These are phyloP conservation scores for Drosophila tripunctata DNA, from an alignment of 2,888 invertebrate genomes.

Conservation along the genomic window DNA sequence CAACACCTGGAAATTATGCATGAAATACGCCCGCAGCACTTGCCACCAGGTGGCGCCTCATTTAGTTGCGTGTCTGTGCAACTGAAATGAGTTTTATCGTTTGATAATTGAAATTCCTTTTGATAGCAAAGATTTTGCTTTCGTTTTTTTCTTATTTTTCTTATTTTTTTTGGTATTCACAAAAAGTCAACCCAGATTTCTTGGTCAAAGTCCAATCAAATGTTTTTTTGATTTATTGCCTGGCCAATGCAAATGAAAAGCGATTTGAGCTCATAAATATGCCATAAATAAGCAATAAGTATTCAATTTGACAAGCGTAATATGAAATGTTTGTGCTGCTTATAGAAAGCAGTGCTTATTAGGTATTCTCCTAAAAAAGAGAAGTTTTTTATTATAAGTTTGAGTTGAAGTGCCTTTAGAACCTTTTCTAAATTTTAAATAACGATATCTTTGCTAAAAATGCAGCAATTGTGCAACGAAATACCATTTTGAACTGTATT, in stretches of 20 bases:
- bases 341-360: too few relatives aligned
- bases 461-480: too few relatives aligned
- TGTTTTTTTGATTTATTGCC: slow-evolving; percentile 46
- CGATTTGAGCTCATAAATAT: slow-evolving; percentile 1
- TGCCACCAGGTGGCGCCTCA: slow-evolving; percentile 19
- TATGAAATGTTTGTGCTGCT: not conserved
- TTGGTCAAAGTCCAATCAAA: slow-evolving; percentile 19
- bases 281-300: not conserved
- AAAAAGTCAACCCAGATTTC: not conserved
- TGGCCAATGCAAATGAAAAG: slow-evolving; percentile 20
- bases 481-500: too few relatives aligned
- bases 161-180: not conserved
- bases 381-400: too few relatives aligned
- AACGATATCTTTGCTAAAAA: too few relatives aligned
- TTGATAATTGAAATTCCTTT: slow-evolving; percentile 59
- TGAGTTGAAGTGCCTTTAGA: too few relatives aligned
- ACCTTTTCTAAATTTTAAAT: too few relatives aligned
- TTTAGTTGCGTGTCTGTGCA: slow-evolving; percentile 41
- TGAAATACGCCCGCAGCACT: slow-evolving; percentile 5
- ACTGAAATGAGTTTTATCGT: slow-evolving; percentile 50
- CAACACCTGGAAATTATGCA: slow-evolving; percentile 56
- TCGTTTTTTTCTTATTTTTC: too few relatives aligned
- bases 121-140: slow-evolving; percentile 15
- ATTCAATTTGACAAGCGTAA: not conserved
- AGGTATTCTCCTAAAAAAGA: too few relatives aligned